A percentile compares a stretch with the other conserved stretches of the same genome.
Evolutionary conservation across 2,888 invertebrate species (phyloP).

Genomic region (Tipula unca): DNA sequence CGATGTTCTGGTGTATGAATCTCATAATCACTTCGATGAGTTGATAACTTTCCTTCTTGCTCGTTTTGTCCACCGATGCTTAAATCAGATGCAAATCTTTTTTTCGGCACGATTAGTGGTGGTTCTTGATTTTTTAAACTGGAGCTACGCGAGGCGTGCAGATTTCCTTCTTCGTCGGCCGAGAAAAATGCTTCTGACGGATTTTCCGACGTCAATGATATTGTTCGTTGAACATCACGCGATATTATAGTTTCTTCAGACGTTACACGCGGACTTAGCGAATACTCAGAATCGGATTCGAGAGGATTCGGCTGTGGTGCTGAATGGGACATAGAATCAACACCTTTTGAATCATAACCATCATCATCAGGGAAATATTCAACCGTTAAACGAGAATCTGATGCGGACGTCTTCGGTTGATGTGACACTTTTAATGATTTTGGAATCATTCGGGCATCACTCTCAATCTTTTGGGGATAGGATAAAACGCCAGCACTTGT

Average conservation of each 20-base stretch:
- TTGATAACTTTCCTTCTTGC: slow-evolving; percentile 40
- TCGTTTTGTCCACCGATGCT: slow-evolving; percentile 40
- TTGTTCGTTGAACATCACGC: slow-evolving; percentile 58
- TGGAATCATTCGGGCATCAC: slow-evolving; percentile 32
- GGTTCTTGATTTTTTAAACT: slow-evolving; percentile 25
- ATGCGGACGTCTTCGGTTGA: slow-evolving; percentile 71
- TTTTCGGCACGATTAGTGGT: slow-evolving; percentile 29
- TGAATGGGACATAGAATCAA: slow-evolving; percentile 42
- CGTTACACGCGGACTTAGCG: slow-evolving; percentile 29
- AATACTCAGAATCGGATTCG: slow-evolving; percentile 41
- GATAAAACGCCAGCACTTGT: not conserved
- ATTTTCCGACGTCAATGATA: slow-evolving; percentile 82
- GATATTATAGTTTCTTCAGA: slow-evolving; percentile 34
- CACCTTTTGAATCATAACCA: slow-evolving; percentile 38
- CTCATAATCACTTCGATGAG: slow-evolving; percentile 53
- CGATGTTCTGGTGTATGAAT: slow-evolving; percentile 54
- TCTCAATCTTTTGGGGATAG: slow-evolving; percentile 57
- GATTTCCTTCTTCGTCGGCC: slow-evolving; percentile 74
- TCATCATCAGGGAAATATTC: slow-evolving; percentile 56
- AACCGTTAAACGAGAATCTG: slow-evolving; percentile 75
- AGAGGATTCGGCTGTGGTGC: slow-evolving; percentile 41
- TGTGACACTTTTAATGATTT: slow-evolving; percentile 42
- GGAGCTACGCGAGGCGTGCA: slow-evolving; percentile 38
- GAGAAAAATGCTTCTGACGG: slow-evolving; percentile 89
- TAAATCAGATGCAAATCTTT: slow-evolving; percentile 41